Conservation (phyloP, 2,797 vertebrate species). For the Sorex maritimensis region DNA sequence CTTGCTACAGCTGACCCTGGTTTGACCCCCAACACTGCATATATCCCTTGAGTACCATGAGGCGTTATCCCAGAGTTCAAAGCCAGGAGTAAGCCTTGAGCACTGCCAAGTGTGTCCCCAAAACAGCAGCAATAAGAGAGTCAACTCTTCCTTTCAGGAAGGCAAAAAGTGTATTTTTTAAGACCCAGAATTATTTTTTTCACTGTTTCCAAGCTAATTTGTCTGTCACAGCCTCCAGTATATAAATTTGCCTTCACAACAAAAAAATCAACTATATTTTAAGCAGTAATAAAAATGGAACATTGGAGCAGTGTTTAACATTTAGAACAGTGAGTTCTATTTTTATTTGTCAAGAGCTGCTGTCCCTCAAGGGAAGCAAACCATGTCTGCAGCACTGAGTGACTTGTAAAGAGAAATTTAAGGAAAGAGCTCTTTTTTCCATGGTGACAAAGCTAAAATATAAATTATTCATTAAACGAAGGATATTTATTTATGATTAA, state of each 20-base stretch:
- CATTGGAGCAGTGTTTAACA: slow-evolving; percentile 65
- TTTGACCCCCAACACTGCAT: no score
- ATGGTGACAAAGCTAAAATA: slow-evolving; percentile 46
- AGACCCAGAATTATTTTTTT: slow-evolving; percentile 59
- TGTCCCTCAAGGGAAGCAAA: slow-evolving; percentile 64
- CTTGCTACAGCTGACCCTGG: no score
- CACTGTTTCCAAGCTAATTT: slow-evolving; percentile 37
- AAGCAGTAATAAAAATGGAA: slow-evolving; percentile 69
- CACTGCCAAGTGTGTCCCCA: no score
- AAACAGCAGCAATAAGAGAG: background rate
- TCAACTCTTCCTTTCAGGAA: slow-evolving; percentile 50
- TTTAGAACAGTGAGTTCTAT: slow-evolving; percentile 53
- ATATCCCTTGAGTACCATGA: no score
- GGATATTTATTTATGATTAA: slow-evolving; percentile 72
- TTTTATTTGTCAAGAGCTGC: slow-evolving; percentile 68
- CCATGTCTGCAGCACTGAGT: slow-evolving; percentile 11
- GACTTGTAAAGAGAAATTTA: slow-evolving; percentile 54
- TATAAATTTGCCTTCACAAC: slow-evolving; percentile 57
- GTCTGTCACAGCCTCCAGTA: slow-evolving; percentile 38
- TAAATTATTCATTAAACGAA: slow-evolving; percentile 81
- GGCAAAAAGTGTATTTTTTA: slow-evolving; percentile 36
- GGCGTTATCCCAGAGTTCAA: no score
- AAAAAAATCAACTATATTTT: slow-evolving; percentile 70
- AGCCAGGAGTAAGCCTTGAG: no score
- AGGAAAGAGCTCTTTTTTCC: slow-evolving; percentile 50